Evolutionary conservation across 2,113 vertebrate species (phyloP).

Genomic region (Sterrhoptilus dennistouni): DNA sequence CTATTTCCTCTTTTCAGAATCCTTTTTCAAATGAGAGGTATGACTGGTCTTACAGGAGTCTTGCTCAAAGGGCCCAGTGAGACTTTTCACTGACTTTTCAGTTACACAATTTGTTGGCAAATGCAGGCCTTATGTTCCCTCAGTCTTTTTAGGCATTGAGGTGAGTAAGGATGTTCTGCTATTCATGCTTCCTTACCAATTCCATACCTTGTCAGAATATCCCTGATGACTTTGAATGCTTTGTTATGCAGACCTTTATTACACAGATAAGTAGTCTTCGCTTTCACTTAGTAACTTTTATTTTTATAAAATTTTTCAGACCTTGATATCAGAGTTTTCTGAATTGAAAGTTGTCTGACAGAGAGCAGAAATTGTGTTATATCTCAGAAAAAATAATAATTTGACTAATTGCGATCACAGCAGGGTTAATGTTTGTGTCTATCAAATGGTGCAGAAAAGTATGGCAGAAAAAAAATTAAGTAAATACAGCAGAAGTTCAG

Average conservation of each 20-base stretch:
- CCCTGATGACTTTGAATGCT: not conserved
- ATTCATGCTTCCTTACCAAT: not conserved
- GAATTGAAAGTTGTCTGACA: not conserved
- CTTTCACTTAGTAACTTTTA: not conserved
- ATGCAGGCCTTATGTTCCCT: not conserved
- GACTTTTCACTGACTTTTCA: not conserved
- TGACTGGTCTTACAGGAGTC: not conserved
- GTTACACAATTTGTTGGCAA: not conserved
- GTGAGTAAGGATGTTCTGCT: not conserved
- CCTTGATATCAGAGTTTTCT: not conserved
- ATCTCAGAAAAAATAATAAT: not conserved
- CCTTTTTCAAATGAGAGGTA: not conserved
- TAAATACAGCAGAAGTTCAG: slow-evolving; percentile 21
- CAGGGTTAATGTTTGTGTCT: not conserved
- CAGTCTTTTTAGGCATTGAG: not conserved
- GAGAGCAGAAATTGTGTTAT: not conserved
- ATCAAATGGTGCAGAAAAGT: not conserved
- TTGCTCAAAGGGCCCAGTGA: not conserved
- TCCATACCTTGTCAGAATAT: not conserved
- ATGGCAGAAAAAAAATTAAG: not conserved
- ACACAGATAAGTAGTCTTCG: not conserved
- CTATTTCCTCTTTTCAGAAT: not conserved
- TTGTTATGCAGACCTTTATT: not conserved
- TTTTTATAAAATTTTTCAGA: not conserved
- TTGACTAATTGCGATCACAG: not conserved